Percentiles rank a stretch among this genome's conserved stretches.
phyloP scores from a whole-genome alignment of 2,797 vertebrate genomes.

The Rhinichthys osculus region DNA sequence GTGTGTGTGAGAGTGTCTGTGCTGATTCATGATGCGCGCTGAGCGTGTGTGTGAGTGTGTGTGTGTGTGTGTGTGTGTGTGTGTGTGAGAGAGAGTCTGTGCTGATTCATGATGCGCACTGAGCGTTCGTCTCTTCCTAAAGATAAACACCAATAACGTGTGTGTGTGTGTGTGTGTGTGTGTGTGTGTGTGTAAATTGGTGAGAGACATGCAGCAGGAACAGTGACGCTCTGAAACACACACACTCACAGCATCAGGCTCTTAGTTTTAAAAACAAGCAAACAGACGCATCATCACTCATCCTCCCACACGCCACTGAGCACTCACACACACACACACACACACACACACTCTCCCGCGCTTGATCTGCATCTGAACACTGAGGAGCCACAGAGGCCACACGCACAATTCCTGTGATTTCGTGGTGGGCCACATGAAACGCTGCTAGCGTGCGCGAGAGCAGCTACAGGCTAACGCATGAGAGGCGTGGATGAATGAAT shows the following conservation, averaged over 20 bases:
- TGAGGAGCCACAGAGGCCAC: neutral
- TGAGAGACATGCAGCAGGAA: no score
- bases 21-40: constrained; percentile 69
- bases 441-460: neutral
- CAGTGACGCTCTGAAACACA: neutral
- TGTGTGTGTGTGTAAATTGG: neutral
- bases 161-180: neutral
- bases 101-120: constrained; percentile 69
- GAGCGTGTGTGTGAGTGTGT: constrained; percentile 55
- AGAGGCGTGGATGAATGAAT: constrained; percentile 32
- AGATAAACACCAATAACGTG: constrained; percentile 69
- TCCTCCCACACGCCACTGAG: no score
- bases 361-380: neutral
- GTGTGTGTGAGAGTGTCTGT: constrained; percentile 60
- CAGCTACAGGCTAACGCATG: neutral
- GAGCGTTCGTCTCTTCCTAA: constrained; percentile 64
- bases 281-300: neutral
- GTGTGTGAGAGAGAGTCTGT: no score
- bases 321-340: no score
- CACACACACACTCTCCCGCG: neutral
- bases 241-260: neutral
- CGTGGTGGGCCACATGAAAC: constrained; percentile 34
- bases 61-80: no score
- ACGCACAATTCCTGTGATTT: constrained; percentile 12
- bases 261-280: neutral